phyloP scores from a whole-genome alignment of 2,113 vertebrate genomes.

The Sinocyclocheilus maitianheensis region DNA sequence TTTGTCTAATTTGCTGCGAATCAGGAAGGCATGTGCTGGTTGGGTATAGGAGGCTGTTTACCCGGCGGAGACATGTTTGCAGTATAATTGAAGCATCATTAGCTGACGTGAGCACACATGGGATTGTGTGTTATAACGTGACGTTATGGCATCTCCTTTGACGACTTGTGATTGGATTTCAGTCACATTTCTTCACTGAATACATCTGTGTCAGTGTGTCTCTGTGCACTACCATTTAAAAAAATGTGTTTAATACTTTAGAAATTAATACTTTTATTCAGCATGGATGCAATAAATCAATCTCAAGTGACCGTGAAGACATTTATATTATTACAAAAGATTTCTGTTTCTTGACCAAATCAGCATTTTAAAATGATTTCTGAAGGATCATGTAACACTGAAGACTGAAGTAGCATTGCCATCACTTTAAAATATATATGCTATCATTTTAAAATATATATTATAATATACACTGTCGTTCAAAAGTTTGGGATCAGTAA shows the following conservation, averaged over 20 bases:
- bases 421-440: too few species aligned
- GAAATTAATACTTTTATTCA: neutral
- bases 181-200: neutral
- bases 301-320: too few species aligned
- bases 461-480: too few species aligned
- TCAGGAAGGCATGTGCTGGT: slow-evolving; percentile 51
- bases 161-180: neutral
- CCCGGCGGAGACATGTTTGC: slow-evolving; percentile 49
- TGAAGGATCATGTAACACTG: too few species aligned
- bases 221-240: neutral
- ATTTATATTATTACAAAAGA: too few species aligned
- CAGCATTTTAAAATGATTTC: too few species aligned
- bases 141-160: neutral
- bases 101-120: slow-evolving; percentile 33
- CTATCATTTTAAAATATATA: too few species aligned
- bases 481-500: too few species aligned
- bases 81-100: slow-evolving; percentile 57
- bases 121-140: slow-evolving; percentile 7
- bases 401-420: too few species aligned
- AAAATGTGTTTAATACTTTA: neutral
- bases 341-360: too few species aligned
- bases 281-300: too few species aligned
- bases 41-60: slow-evolving; percentile 56
- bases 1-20: slow-evolving; percentile 59
- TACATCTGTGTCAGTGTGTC: neutral